Percentiles rank a stretch among this genome's conserved stretches.
Evolutionary conservation across 2,888 invertebrate species (phyloP).

Genomic region (Leptinotarsa rubiginosa): DNA sequence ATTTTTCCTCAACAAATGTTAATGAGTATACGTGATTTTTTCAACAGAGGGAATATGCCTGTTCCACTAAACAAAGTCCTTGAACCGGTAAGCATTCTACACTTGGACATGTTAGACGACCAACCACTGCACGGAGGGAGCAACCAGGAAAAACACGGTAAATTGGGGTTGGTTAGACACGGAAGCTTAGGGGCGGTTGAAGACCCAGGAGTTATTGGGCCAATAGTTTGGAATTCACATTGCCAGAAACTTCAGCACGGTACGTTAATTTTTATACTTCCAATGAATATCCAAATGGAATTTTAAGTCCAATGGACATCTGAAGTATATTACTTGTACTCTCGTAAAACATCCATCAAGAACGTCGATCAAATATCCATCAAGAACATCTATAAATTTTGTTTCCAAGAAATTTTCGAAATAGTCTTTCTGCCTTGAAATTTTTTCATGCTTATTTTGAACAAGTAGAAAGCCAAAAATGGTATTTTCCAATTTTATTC

Average conservation of each 20-base stretch:
- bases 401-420: too few relatives aligned
- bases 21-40: neutral
- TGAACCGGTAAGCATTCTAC: slow-evolving; percentile 82
- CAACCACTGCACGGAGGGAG: slow-evolving; percentile 43
- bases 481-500: too few relatives aligned
- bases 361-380: too few relatives aligned
- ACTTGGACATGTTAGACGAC: slow-evolving; percentile 71
- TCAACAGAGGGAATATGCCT: slow-evolving; percentile 75
- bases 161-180: slow-evolving; percentile 69
- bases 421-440: too few relatives aligned
- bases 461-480: too few relatives aligned
- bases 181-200: slow-evolving; percentile 77
- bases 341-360: too few relatives aligned
- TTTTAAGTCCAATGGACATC: too few relatives aligned
- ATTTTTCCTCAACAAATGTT: neutral
- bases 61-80: slow-evolving; percentile 83
- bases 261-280: slow-evolving; percentile 52
- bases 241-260: slow-evolving; percentile 75
- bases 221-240: slow-evolving; percentile 85
- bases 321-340: too few relatives aligned
- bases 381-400: too few relatives aligned
- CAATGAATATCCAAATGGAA: too few relatives aligned
- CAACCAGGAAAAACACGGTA: slow-evolving; percentile 40
- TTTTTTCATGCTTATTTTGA: too few relatives aligned
- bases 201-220: slow-evolving; percentile 87